These are phyloP conservation scores for Dissostichus mawsoni DNA, from an alignment of 2,113 vertebrate species.

Conservation along the genomic window DNA sequence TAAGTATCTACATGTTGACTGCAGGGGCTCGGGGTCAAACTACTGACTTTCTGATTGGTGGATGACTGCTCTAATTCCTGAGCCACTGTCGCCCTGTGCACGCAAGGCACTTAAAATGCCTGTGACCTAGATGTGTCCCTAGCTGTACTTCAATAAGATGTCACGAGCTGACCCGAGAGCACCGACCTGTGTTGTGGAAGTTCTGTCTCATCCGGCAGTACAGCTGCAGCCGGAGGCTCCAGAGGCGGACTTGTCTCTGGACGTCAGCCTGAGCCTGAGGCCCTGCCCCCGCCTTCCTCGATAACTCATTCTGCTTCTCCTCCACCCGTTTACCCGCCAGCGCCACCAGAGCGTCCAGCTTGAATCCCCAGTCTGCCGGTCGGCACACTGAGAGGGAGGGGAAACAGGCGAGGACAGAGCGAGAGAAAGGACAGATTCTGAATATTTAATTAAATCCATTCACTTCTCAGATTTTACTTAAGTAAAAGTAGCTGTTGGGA, in stretches of 20 bases:
- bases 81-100: too few relatives aligned
- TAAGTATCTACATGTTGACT: too few relatives aligned
- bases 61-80: too few relatives aligned
- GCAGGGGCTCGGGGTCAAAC: too few relatives aligned
- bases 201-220: constrained; percentile 83
- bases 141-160: constrained; percentile 12
- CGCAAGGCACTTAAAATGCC: background rate
- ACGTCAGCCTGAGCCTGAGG: constrained; percentile 71
- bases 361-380: constrained; percentile 76
- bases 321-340: constrained; percentile 73
- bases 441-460: constrained; percentile 1
- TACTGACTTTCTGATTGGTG: too few relatives aligned
- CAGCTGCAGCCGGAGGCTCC: constrained; percentile 81
- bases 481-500: too few relatives aligned
- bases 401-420: background rate
- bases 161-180: constrained; percentile 7
- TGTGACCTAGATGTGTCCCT: constrained; percentile 2
- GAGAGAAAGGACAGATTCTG: background rate
- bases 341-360: constrained; percentile 79
- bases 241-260: constrained; percentile 75
- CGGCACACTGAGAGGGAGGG: constrained; percentile 65
- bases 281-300: constrained; percentile 56
- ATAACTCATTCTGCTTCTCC: constrained; percentile 71
- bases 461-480: too few relatives aligned
- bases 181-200: constrained; percentile 78